These are phyloP conservation scores for Tetramorium bicarinatum DNA, from an alignment of 2,888 invertebrate species.

Conservation along the genomic window DNA sequence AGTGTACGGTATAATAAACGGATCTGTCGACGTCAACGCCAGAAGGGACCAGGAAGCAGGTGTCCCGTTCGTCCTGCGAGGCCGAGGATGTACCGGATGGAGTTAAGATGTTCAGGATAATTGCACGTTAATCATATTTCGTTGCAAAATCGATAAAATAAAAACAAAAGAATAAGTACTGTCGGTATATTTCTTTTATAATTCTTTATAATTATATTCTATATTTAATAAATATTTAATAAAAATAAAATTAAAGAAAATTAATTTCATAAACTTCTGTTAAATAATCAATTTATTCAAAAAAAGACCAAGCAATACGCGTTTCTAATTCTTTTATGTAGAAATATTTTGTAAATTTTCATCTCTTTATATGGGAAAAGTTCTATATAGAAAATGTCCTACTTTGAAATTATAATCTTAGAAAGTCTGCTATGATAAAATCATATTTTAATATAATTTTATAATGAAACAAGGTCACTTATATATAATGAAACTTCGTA, in stretches of 20 bases:
- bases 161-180: neutral
- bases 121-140: conserved; percentile 63
- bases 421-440: neutral
- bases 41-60: conserved; percentile 81
- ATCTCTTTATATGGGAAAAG: neutral
- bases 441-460: conserved; percentile 25
- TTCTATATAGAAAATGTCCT: neutral
- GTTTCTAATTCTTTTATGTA: neutral
- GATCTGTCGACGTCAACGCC: conserved; percentile 80
- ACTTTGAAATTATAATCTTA: neutral
- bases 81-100: conserved; percentile 60
- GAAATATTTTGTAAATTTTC: neutral
- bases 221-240: neutral
- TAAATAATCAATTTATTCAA: neutral
- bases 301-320: neutral
- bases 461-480: neutral
- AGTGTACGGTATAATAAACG: conserved; percentile 79
- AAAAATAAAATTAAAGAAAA: neutral
- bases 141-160: neutral
- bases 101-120: conserved; percentile 67
- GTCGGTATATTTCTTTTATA: neutral
- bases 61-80: conserved; percentile 74
- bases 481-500: neutral
- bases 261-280: neutral
- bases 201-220: too few species aligned